Evolutionary conservation across 2,113 vertebrate genomes (phyloP), one percentile per base, ranked within the genome.

Genomic region (Atractosteus spatula): DNA sequence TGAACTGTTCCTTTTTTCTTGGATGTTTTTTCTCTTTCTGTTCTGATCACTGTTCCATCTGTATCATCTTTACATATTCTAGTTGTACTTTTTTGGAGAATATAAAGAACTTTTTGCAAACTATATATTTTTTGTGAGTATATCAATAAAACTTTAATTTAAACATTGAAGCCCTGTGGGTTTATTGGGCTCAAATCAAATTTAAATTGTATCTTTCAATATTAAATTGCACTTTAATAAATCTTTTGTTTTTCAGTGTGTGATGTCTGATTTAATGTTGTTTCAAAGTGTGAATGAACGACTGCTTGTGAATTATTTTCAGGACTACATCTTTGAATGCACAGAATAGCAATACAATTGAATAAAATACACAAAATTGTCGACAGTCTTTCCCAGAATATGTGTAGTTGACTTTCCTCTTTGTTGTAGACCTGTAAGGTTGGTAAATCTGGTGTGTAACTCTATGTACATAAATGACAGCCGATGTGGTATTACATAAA

Each of bases 1-100:
- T 82, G 87, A 87, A 84, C 90, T 91, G 90, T 90, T 92, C 89
- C 0, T 87, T 89, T 92, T 90, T 85, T 75, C 11, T 55, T 68
- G 16, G n/a, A 68, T 64, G 4, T 66, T 72, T 69, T 57, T 54
- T 71, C 70, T 16, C 62, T 56, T n/a, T 67, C 57, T 68, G 17
- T 71, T 68, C 61, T 44, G 42, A 72, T 70, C 63, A 45, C 61
- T 73, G 61, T 73, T 29, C 55, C 71, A 55, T 41, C 55, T 73
- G 76, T 73, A 70, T 70, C 62, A 55, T 76, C 67, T 65, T 61
- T 29, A 16, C 54, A 55, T 42, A 12, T 69, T 71, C 59, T 71
- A 66, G 70, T 68, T 69, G 67, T 55, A 77, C 51, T 29, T 29
- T 77, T 76, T 71, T 59, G 70, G 10, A 71, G 59, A 41, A 62